Evolutionary conservation across 1,140 invertebrate genomes (phyloP).

Genomic region (Drosophila cardini): DNA sequence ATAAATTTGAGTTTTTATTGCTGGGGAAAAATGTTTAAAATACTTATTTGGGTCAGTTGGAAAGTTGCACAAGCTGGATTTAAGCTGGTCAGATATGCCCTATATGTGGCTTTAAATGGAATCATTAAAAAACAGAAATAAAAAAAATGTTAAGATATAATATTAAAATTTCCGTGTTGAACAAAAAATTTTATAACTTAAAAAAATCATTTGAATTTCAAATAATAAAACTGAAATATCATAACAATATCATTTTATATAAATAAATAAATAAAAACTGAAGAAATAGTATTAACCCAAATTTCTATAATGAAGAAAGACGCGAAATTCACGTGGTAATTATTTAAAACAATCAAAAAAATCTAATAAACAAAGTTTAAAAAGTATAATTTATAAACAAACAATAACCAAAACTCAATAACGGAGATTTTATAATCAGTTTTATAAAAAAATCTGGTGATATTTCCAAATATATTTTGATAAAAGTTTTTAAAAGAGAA

Average conservation of each 20-base stretch:
- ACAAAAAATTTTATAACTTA: no score
- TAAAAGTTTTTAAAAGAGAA: neutral
- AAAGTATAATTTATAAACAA: no score
- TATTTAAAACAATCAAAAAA: no score
- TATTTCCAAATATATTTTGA: neutral
- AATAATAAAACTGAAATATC: neutral
- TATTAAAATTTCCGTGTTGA: no score
- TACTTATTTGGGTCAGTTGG: constrained; percentile 50
- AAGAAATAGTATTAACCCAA: no score
- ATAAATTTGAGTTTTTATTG: constrained; percentile 57
- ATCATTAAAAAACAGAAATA: neutral
- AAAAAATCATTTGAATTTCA: no score
- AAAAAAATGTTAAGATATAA: neutral
- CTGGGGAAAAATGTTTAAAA: constrained; percentile 11
- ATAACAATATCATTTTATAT: neutral
- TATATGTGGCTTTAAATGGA: neutral
- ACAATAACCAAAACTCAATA: no score
- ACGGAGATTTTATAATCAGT: neutral
- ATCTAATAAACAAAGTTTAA: no score
- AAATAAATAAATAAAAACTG: no score
- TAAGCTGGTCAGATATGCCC: neutral
- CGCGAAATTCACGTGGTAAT: no score
- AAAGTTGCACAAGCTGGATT: constrained; percentile 19
- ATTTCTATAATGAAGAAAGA: no score
- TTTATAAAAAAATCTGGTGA: neutral